Conservation (phyloP, 2,888 invertebrate genomes). For the Ormyrus pomaceus region DNA sequence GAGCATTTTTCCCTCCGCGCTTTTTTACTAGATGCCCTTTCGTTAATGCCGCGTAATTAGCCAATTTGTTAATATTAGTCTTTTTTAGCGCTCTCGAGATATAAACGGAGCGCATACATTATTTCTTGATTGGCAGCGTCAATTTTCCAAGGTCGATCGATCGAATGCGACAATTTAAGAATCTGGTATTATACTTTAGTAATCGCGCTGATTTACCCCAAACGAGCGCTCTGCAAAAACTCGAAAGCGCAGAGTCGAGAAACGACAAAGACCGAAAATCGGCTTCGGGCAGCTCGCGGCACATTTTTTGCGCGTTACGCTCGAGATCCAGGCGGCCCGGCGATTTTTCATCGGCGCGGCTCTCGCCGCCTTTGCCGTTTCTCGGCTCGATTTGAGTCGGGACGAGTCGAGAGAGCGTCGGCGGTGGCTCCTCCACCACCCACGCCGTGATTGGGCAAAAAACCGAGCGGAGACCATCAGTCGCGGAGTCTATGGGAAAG, state of each 20-base stretch:
- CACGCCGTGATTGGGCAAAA: slow-evolving; percentile 46
- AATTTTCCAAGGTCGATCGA: too few species aligned
- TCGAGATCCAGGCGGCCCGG: neutral
- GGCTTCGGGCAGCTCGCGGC: too few species aligned
- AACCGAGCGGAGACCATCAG: slow-evolving; percentile 22
- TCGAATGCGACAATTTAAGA: too few species aligned
- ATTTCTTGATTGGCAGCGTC: too few species aligned
- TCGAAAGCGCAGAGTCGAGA: too few species aligned
- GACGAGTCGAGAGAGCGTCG: neutral
- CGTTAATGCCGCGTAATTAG: neutral
- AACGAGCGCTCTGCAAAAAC: too few species aligned
- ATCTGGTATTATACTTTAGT: too few species aligned
- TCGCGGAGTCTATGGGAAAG: slow-evolving; percentile 33
- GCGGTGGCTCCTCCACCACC: slow-evolving; percentile 41
- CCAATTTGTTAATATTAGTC: neutral
- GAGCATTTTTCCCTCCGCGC: neutral
- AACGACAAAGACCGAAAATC: too few species aligned
- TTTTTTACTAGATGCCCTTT: neutral
- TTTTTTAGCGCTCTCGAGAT: too few species aligned
- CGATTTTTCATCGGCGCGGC: slow-evolving; percentile 31
- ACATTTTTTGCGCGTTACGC: too few species aligned
- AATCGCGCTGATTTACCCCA: too few species aligned
- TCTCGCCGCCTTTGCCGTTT: slow-evolving; percentile 15
- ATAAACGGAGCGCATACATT: too few species aligned
- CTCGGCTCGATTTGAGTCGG: slow-evolving; percentile 28